A percentile compares a stretch with the other conserved stretches of the same genome.
Evolutionary conservation across 2,888 invertebrate species (phyloP).

Genomic region (Papilio protenor): DNA sequence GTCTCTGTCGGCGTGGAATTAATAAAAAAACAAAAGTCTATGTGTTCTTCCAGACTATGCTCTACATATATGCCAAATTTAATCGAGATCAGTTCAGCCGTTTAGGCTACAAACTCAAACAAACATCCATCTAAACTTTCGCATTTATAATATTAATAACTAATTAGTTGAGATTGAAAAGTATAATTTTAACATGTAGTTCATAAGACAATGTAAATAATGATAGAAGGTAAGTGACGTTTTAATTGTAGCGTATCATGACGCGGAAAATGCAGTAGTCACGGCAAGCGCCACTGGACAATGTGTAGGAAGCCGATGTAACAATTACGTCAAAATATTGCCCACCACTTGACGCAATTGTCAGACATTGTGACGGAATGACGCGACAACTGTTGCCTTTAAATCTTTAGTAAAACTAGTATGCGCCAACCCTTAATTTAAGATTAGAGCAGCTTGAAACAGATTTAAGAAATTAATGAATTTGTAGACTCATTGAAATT

Average conservation of each 20-base stretch:
- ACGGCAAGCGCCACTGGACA: not conserved
- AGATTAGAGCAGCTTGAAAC: not conserved
- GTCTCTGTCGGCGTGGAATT: no score
- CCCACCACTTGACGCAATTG: conserved; percentile 21
- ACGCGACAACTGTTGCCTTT: not conserved
- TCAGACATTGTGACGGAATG: not conserved
- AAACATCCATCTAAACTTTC: no score
- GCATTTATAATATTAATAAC: no score
- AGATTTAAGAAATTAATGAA: not conserved
- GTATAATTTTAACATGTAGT: not conserved
- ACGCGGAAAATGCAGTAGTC: conserved; percentile 21
- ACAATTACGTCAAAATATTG: conserved; percentile 9
- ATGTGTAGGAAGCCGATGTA: conserved; percentile 2
- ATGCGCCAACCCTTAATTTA: not conserved
- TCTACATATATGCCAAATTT: no score
- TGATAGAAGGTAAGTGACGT: not conserved
- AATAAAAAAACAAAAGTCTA: no score
- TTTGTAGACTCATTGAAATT: not conserved
- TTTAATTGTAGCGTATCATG: conserved; percentile 12
- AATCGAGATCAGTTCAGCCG: no score
- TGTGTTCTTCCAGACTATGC: no score
- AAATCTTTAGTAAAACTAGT: no score
- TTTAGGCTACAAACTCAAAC: no score
- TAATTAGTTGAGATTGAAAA: no score
- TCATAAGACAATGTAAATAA: conserved; percentile 1